Evolutionary conservation across 2,797 vertebrate species (phyloP).

Genomic region (Propithecus perrieri): DNA sequence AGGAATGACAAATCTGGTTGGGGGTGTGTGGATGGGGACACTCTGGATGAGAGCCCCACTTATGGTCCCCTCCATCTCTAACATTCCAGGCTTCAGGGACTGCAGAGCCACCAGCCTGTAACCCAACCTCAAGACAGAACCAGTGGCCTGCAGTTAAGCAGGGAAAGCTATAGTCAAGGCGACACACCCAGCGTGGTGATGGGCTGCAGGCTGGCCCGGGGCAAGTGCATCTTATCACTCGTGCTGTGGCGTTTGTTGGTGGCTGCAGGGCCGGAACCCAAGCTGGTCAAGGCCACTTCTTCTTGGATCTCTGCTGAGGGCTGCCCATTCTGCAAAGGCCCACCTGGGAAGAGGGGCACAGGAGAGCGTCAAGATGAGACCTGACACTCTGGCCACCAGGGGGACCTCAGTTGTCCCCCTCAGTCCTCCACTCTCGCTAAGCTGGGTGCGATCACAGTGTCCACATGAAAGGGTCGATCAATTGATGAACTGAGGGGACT

Average conservation of each 20-base stretch:
- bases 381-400: rapidly evolving
- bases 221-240: slow-evolving; percentile 93
- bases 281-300: slow-evolving; percentile 94
- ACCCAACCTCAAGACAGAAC: neutral
- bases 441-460: neutral
- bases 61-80: neutral
- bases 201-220: slow-evolving; percentile 92
- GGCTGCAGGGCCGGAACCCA: slow-evolving; percentile 87
- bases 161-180: neutral
- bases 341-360: slow-evolving; percentile 84
- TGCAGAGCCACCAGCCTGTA: neutral
- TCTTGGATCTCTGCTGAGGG: slow-evolving; percentile 95
- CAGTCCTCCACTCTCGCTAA: neutral
- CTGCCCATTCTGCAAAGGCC: slow-evolving; percentile 94
- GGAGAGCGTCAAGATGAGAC: neutral
- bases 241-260: slow-evolving; percentile 93
- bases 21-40: neutral
- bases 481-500: neutral
- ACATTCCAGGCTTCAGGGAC: neutral
- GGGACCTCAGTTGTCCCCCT: neutral
- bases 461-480: neutral
- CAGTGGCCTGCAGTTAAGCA: rapidly evolving
- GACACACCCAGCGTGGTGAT: slow-evolving; percentile 95
- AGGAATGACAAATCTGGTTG: neutral
- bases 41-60: neutral